A percentile compares a stretch with the other conserved stretches of the same genome.
phyloP scores from a whole-genome alignment of 2,797 vertebrate genomes.

The Anguilla pacifica region DNA sequence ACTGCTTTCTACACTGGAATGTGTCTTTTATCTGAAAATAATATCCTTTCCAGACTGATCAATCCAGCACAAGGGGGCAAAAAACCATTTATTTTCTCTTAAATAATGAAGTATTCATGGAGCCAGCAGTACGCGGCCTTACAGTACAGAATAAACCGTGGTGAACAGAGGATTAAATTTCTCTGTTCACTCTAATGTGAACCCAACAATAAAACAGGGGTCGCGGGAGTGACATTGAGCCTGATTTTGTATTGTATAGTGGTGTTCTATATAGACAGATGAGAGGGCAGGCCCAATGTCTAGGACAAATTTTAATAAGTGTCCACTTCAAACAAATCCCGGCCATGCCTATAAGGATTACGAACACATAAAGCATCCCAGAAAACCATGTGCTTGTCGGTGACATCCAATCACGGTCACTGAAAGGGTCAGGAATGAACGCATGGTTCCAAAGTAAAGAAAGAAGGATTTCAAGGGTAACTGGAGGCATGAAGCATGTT shows the following conservation, averaged over 20 bases:
- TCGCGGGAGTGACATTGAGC: background rate
- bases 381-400: constrained; percentile 25
- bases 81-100: background rate
- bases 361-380: constrained; percentile 35
- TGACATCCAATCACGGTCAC: constrained; percentile 9
- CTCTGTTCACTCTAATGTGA: background rate
- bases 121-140: background rate
- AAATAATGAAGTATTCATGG: background rate
- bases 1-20: background rate
- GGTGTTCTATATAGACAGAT: background rate
- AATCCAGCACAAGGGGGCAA: background rate
- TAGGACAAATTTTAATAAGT: constrained; percentile 45
- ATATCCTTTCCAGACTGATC: background rate
- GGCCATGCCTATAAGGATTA: constrained; percentile 39
- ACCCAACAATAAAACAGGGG: background rate
- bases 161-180: background rate
- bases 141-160: background rate
- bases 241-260: background rate
- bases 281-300: constrained; percentile 43
- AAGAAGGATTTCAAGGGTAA: constrained; percentile 17
- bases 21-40: background rate
- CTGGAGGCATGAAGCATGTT: constrained; percentile 13
- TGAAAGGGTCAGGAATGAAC: constrained; percentile 6
- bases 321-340: constrained; percentile 43
- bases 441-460: constrained; percentile 8